These are phyloP conservation scores for Myripristis jacobus DNA, from an alignment of 2,797 vertebrate species.

Conservation along the genomic window DNA sequence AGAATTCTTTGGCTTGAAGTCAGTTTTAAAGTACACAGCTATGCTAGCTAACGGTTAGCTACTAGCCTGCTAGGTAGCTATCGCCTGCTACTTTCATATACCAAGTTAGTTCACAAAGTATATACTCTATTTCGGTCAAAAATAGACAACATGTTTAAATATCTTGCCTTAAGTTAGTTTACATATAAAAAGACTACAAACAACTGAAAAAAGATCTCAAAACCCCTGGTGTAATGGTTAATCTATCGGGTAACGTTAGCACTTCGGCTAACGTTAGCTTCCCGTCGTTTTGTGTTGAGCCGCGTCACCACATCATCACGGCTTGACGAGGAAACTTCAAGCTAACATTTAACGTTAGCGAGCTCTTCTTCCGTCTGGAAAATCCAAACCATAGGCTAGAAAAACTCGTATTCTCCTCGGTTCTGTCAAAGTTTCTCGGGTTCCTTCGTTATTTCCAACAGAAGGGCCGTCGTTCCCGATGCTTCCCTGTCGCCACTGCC, in stretches of 20 bases:
- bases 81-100: conserved; percentile 53
- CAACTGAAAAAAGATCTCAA: conserved; percentile 8
- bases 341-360: conserved; percentile 33
- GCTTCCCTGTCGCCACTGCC: conserved; percentile 68
- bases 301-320: conserved; percentile 82
- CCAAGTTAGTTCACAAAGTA: conserved; percentile 32
- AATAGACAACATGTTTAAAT: conserved; percentile 37
- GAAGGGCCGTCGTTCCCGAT: conserved; percentile 38
- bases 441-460: conserved; percentile 41
- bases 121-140: conserved; percentile 24
- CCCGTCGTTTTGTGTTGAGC: conserved; percentile 62
- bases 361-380: conserved; percentile 10
- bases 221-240: conserved; percentile 32
- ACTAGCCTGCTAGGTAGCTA: conserved; percentile 75
- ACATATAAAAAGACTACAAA: conserved; percentile 1
- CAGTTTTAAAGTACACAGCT: conserved; percentile 54
- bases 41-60: conserved; percentile 67
- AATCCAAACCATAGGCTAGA: conserved; percentile 18
- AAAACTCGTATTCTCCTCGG: conserved; percentile 20
- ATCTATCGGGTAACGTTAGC: conserved; percentile 60
- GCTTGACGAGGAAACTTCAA: conserved; percentile 63
- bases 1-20: conserved; percentile 72
- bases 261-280: conserved; percentile 70
- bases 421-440: not conserved
- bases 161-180: not conserved